Percentiles rank a stretch among this genome's conserved stretches.
Evolutionary conservation across 2,888 invertebrate species (phyloP).

Genomic region (Pheosia gnoma): DNA sequence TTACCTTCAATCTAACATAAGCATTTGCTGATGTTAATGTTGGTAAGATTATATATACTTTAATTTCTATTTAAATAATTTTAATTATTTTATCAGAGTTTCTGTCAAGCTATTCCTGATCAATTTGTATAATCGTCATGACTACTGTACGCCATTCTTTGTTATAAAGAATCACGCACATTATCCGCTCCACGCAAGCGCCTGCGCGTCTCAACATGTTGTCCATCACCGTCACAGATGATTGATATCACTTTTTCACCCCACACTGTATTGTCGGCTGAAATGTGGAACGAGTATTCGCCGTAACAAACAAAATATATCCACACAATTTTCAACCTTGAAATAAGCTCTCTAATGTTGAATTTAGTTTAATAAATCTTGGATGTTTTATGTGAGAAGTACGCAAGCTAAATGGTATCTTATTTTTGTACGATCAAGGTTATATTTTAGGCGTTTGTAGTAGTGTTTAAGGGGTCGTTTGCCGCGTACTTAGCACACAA

Average conservation of each 20-base stretch:
- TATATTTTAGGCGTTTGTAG: conserved; percentile 30
- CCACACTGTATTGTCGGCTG: conserved; percentile 48
- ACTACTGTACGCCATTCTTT: conserved; percentile 16
- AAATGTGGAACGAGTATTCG: conserved; percentile 55
- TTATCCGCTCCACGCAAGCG: conserved; percentile 30
- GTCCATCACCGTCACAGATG: conserved; percentile 75
- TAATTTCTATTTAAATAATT: too few relatives aligned
- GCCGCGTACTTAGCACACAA: conserved; percentile 61
- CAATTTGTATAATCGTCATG: not conserved
- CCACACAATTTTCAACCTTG: conserved; percentile 19
- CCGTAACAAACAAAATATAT: conserved; percentile 40
- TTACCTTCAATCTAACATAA: too few relatives aligned
- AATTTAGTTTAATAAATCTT: conserved; percentile 13
- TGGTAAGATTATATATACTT: too few relatives aligned
- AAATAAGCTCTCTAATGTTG: conserved; percentile 17
- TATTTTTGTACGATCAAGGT: conserved; percentile 17
- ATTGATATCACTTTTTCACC: conserved; percentile 77
- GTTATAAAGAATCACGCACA: conserved; percentile 33
- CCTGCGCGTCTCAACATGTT: conserved; percentile 40
- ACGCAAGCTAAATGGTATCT: conserved; percentile 8
- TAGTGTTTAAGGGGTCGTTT: conserved; percentile 57
- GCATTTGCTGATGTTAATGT: too few relatives aligned
- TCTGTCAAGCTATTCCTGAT: not conserved
- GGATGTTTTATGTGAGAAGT: conserved; percentile 3
- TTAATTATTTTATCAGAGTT: too few relatives aligned